Evolutionary conservation across 2,113 vertebrate genomes (phyloP).

Genomic region (Chinchilla lanigera): DNA sequence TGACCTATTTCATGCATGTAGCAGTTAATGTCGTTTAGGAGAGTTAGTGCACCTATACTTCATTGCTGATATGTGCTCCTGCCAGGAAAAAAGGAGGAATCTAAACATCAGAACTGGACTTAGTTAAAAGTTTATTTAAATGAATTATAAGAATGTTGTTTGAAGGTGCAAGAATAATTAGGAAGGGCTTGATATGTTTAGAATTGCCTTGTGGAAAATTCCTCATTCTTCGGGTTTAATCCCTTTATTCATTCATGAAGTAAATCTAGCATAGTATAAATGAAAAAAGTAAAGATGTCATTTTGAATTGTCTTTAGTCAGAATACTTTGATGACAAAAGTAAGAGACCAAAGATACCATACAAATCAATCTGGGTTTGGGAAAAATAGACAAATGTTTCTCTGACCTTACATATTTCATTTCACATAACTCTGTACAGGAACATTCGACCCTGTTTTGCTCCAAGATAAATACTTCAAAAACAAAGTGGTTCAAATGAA

Average conservation of each 20-base stretch:
- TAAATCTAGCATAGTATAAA: conserved; percentile 1
- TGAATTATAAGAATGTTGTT: background rate
- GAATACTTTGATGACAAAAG: background rate
- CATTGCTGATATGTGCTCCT: background rate
- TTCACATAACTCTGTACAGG: conserved; percentile 26
- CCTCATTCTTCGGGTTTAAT: background rate
- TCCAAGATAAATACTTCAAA: conserved; percentile 63
- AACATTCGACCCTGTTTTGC: background rate
- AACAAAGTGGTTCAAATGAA: conserved; percentile 56
- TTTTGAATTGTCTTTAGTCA: conserved; percentile 34
- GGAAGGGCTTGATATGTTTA: background rate
- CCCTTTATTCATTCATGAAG: background rate
- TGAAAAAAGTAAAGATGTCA: background rate
- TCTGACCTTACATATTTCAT: background rate
- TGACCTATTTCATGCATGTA: background rate
- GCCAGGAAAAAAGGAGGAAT: background rate
- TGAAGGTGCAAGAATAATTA: conserved; percentile 26
- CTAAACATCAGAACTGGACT: conserved; percentile 19
- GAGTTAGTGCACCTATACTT: background rate
- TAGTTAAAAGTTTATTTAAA: background rate
- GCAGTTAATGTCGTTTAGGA: background rate
- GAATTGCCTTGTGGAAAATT: conserved; percentile 21
- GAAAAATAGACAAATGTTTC: background rate
- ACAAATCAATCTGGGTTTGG: conserved; percentile 6
- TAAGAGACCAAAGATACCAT: background rate